Conservation (phyloP, 1,140 invertebrate genomes). For the Brachionus asplanchnoidis region DNA sequence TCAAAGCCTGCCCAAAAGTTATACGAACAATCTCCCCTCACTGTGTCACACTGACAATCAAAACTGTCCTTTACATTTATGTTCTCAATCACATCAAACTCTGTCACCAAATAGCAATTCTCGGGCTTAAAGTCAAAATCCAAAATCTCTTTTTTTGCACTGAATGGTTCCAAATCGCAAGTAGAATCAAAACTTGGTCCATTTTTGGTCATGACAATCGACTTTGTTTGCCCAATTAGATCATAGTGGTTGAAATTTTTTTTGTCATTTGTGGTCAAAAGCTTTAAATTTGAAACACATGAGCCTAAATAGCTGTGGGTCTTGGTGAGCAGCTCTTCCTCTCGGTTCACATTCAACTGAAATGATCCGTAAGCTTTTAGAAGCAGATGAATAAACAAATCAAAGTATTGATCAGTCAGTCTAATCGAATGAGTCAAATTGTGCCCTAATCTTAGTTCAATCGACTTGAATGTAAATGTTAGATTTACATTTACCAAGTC, state of each 20-base stretch:
- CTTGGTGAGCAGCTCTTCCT: neutral
- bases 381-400: neutral
- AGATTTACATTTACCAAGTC: neutral
- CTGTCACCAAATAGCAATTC: slow-evolving; percentile 5
- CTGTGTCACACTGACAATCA: neutral
- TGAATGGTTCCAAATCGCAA: neutral
- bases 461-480: slow-evolving; percentile 18
- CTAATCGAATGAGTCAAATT: neutral
- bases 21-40: neutral
- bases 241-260: neutral
- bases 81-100: neutral
- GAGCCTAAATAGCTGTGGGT: neutral
- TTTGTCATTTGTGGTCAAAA: neutral
- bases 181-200: neutral
- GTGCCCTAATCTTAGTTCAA: neutral
- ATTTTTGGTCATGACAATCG: neutral
- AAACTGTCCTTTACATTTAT: neutral
- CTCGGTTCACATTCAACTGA: neutral
- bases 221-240: neutral
- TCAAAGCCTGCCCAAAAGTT: neutral
- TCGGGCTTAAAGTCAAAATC: neutral
- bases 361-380: slow-evolving; percentile 20
- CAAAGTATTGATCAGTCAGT: slow-evolving; percentile 16
- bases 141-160: neutral
- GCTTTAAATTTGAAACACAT: slow-evolving; percentile 14